Base-by-base conservation (phyloP, 2,113 vertebrate species). In the Mus spicilegus region DNA sequence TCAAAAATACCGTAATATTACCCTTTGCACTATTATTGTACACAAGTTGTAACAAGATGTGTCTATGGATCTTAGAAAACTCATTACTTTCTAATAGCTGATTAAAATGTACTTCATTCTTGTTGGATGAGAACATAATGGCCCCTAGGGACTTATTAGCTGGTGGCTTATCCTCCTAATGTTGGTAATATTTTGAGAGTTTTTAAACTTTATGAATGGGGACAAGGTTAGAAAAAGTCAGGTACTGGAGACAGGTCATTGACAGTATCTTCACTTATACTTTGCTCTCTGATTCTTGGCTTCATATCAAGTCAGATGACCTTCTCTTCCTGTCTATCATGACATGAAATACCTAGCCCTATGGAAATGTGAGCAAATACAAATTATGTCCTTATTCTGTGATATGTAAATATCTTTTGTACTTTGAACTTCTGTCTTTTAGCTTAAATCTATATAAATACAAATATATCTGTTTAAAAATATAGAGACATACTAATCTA, bases 1-100 rank as follows among this genome's bases (percentile, higher is more conserved):
- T 90, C 61, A 65, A 5, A 85, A 65, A 8, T 39, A 49, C 39
- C 9, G 69, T 92, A 88, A 7, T 87, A 54, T 26, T 58, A 24
- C 0, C 4, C 54, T 86, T 54, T 0, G 54, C 17, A 70, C 13
- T 75, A 5, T 10, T 42, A 51, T 30, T 92, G 82, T 72, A 22
- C 6, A 39, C 49, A 51, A 58, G 3, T 22, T 96, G 30, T 75
- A 84, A 73, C n/a, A 9, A 1, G 94, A 89, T 22, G 28, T 56
- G 42, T 54, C 8, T 82, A 81, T 24, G 36, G 73, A 56, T 81
- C 70, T 86, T 63, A 77, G 58, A 96, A 90, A 89, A 36, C 87
- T 77, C 0, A 0, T 70, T 94, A 16, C 95, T 42, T 7, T 85
- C 81, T 93, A 91, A 36, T 20, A 24, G 30, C 67, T 93, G 49